phyloP scores from a whole-genome alignment of 2,113 vertebrate genomes.

The Sinocyclocheilus grahami region DNA sequence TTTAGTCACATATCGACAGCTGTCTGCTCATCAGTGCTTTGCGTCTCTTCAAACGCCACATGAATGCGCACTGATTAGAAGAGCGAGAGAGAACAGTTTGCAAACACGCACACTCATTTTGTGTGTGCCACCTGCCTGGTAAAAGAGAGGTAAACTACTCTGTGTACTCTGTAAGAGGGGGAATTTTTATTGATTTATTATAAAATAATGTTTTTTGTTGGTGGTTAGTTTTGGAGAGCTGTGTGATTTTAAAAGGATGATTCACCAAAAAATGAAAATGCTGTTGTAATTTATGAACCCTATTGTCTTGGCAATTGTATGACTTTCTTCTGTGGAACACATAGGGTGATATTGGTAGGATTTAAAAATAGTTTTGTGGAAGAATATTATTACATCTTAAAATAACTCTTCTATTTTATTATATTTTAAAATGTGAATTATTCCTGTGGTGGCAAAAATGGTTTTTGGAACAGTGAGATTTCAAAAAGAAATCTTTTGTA shows the following conservation, averaged over 20 bases:
- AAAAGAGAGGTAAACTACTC: constrained; percentile 34
- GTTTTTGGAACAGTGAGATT: background rate
- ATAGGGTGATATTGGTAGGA: background rate
- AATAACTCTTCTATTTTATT: too few relatives aligned
- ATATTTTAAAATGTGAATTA: background rate
- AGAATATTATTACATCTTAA: too few relatives aligned
- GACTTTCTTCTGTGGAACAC: background rate
- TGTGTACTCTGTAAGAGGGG: background rate
- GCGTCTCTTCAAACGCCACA: constrained; percentile 42
- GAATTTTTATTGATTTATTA: background rate
- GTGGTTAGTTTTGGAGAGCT: constrained; percentile 1
- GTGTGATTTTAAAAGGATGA: background rate
- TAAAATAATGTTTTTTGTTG: constrained; percentile 13
- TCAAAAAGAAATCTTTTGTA: background rate
- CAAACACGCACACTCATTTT: background rate
- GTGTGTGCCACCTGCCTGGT: constrained; percentile 54
- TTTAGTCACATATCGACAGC: constrained; percentile 68
- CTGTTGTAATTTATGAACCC: background rate
- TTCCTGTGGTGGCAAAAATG: background rate
- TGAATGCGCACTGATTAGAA: constrained; percentile 59
- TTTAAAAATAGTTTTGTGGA: too few relatives aligned
- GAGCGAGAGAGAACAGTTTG: constrained; percentile 35
- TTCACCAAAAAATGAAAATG: background rate
- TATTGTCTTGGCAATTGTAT: background rate
- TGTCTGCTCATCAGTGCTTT: constrained; percentile 65